Evolutionary conservation across 2,888 invertebrate genomes (phyloP).

Genomic region (Drosophila tanythrix): DNA sequence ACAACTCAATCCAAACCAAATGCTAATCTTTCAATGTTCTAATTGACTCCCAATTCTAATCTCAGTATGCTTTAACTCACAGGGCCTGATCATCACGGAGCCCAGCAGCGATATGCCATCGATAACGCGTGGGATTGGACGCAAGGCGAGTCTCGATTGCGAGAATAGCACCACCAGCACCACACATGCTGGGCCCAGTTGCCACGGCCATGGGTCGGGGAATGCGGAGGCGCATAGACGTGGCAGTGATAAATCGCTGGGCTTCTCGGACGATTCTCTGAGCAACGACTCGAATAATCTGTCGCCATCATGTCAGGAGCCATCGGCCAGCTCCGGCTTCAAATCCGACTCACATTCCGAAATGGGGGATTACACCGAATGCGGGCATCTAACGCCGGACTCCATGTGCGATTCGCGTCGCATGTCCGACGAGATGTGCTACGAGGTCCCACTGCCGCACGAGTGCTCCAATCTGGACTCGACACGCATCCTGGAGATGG

Average conservation of each 20-base stretch:
- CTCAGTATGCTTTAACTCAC: background rate
- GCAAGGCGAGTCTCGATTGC: slow-evolving; percentile 89
- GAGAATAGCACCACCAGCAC: slow-evolving; percentile 78
- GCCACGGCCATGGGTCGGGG: slow-evolving; percentile 7
- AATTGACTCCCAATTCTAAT: background rate
- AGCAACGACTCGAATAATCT: slow-evolving; percentile 88
- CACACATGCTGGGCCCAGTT: slow-evolving; percentile 33
- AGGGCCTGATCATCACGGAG: slow-evolving; percentile 80
- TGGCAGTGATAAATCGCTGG: slow-evolving; percentile 89
- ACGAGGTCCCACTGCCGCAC: slow-evolving; percentile 92
- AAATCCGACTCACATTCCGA: slow-evolving; percentile 87
- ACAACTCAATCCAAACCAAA: background rate
- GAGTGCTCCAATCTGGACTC: slow-evolving; percentile 92
- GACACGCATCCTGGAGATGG: slow-evolving; percentile 91
- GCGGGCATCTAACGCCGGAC: slow-evolving; percentile 84
- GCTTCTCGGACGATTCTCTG: slow-evolving; percentile 90
- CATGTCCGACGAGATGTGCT: slow-evolving; percentile 85
- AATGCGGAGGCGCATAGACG: slow-evolving; percentile 86
- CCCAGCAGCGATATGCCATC: slow-evolving; percentile 90
- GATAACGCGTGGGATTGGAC: slow-evolving; percentile 91
- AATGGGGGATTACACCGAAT: slow-evolving; percentile 86
- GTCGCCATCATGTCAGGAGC: slow-evolving; percentile 87
- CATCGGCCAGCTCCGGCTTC: slow-evolving; percentile 87
- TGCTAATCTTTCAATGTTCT: background rate
- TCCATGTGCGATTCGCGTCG: slow-evolving; percentile 84